Conservation (phyloP, 2,113 vertebrate species). For the Solea senegalensis region DNA sequence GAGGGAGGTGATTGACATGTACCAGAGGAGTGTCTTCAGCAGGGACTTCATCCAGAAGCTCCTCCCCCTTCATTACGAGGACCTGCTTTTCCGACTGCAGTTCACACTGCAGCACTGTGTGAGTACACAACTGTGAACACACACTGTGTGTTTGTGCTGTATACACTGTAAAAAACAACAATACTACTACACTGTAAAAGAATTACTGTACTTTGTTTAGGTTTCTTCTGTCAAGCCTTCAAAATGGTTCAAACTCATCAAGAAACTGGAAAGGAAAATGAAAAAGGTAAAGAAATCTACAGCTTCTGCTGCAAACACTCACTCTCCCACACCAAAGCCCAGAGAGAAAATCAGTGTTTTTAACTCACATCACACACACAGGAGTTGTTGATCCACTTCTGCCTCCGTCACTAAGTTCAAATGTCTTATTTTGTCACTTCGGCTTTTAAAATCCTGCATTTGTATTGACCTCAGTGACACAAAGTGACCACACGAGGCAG, state of each 20-base stretch:
- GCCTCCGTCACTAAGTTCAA: no score
- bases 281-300: slow-evolving; percentile 56
- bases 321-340: no score
- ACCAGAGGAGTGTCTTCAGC: slow-evolving; percentile 63
- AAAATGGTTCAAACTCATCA: slow-evolving; percentile 32
- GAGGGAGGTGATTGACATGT: slow-evolving; percentile 53
- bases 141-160: background rate
- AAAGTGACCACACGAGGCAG: no score
- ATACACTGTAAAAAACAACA: slow-evolving; percentile 4
- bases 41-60: slow-evolving; percentile 23
- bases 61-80: slow-evolving; percentile 55
- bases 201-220: slow-evolving; percentile 26
- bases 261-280: slow-evolving; percentile 55
- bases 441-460: no score
- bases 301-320: background rate
- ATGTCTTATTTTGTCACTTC: no score
- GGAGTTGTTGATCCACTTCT: no score
- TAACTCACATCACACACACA: no score
- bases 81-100: slow-evolving; percentile 63
- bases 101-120: slow-evolving; percentile 61
- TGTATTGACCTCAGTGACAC: no score
- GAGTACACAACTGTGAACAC: slow-evolving; percentile 33
- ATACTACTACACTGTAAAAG: background rate
- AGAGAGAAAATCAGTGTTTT: no score
- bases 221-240: slow-evolving; percentile 43